These are phyloP conservation scores for Canis aureus DNA, from an alignment of 2,113 vertebrate species.

Conservation along the genomic window DNA sequence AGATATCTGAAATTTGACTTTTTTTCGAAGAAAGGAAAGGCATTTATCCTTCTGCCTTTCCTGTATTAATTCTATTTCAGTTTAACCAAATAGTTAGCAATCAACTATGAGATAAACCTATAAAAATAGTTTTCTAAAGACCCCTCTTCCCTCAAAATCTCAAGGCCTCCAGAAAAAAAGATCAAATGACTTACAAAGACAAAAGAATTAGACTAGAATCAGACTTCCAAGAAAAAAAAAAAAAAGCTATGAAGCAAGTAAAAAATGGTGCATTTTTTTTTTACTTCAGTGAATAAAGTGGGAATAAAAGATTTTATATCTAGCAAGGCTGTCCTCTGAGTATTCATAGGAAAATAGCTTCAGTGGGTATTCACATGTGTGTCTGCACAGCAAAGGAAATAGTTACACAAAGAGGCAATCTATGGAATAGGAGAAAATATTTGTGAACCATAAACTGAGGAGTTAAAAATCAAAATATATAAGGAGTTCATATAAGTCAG, in stretches of 20 bases:
- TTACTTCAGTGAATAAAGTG: conserved; percentile 48
- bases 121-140: background rate
- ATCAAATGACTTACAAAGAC: conserved; percentile 11
- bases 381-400: background rate
- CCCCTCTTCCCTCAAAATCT: background rate
- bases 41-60: background rate
- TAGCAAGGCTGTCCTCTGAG: background rate
- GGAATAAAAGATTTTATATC: conserved; percentile 22
- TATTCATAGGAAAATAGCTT: background rate
- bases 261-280: background rate
- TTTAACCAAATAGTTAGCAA: conserved; percentile 9
- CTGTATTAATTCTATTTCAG: background rate
- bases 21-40: background rate
- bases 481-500: too few relatives aligned
- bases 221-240: background rate
- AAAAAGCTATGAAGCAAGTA: background rate
- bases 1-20: background rate
- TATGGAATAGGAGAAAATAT: background rate
- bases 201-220: background rate
- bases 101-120: background rate
- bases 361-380: background rate
- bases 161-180: background rate
- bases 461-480: background rate
- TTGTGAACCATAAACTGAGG: background rate
- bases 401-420: background rate